Evolutionary conservation across 2,888 invertebrate species (phyloP).

Genomic region (Cotesia congregata): DNA sequence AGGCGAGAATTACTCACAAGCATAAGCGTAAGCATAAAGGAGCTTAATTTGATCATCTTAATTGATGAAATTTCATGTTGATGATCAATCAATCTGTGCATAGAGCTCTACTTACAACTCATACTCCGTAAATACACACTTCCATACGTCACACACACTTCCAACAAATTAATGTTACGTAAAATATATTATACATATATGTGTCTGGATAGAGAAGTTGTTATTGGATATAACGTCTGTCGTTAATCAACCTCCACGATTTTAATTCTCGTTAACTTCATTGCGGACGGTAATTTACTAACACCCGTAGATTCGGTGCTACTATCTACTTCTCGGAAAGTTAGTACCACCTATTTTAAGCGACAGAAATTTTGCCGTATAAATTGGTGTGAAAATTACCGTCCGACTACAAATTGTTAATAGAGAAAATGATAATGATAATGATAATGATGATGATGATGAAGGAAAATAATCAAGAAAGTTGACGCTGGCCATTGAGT

Average conservation of each 20-base stretch:
- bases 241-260: slow-evolving; percentile 48
- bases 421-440: neutral
- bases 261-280: slow-evolving; percentile 46
- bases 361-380: slow-evolving; percentile 4
- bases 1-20: neutral
- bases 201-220: slow-evolving; percentile 26
- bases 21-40: neutral
- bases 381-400: slow-evolving; percentile 32
- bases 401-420: slow-evolving; percentile 1
- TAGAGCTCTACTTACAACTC: neutral
- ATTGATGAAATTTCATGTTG: slow-evolving; percentile 28
- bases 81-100: slow-evolving; percentile 38
- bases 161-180: neutral
- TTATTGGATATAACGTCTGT: slow-evolving; percentile 46
- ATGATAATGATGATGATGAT: neutral
- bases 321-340: slow-evolving; percentile 5
- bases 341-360: slow-evolving; percentile 13
- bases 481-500: slow-evolving; percentile 37
- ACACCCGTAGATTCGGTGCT: slow-evolving; percentile 30
- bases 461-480: slow-evolving; percentile 24
- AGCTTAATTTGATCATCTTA: neutral
- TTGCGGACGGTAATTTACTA: slow-evolving; percentile 34
- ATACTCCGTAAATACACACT: neutral
- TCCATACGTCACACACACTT: neutral
- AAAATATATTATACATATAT: slow-evolving; percentile 16